Evolutionary conservation across 2,797 vertebrate genomes (phyloP), one percentile per base, ranked within the genome.

Genomic region (Anas capensis): DNA sequence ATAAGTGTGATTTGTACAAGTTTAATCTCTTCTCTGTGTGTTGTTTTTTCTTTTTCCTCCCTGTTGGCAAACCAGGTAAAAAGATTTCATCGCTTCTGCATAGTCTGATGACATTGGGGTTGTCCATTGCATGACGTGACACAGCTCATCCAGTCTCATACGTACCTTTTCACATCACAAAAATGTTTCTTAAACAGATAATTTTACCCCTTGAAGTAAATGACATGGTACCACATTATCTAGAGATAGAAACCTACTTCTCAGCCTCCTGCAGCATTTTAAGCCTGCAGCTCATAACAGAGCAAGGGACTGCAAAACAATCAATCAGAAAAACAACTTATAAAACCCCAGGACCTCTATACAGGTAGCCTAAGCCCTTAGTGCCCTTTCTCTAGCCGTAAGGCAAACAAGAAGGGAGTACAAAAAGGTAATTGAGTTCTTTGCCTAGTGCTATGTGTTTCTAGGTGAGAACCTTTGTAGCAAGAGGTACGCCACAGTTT

Each of bases 51-150:
- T 68, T 73, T 88, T 44, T 56, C 15, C 31, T 82, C 4, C 24
- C 10, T 48, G 24, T 31, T 66, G 20, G 38, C 19, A 82, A 65
- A 20, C 19, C 44, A 27, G 31, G 70, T 51, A 54, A 1, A 54
- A 1, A 10, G 18, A 20, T 40, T 49, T n/a, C 58, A 64, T 31
- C 2, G 1, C 44, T 92, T 71, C 73, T 2, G 3, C 48, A n/a
- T 3, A 1, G 27, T 29, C 34, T 0, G 8, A 13, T 51, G 48
- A 46, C 19, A 31, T 0, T 1, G 1, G 31, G 11, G 12, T 18
- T 48, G 10, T 10, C n/a, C 23, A 1, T 10, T 53, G 27, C 0
- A 0, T n/a, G 2, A 5, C 4, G 10, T 29, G 73, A 27, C 0
- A 0, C 31, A 56, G 16, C 2, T 0, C 40, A 13, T 42, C 60